Evolutionary conservation across 2,113 vertebrate species (phyloP), one percentile per base, ranked within the genome.

Genomic region (Neofelis nebulosa): DNA sequence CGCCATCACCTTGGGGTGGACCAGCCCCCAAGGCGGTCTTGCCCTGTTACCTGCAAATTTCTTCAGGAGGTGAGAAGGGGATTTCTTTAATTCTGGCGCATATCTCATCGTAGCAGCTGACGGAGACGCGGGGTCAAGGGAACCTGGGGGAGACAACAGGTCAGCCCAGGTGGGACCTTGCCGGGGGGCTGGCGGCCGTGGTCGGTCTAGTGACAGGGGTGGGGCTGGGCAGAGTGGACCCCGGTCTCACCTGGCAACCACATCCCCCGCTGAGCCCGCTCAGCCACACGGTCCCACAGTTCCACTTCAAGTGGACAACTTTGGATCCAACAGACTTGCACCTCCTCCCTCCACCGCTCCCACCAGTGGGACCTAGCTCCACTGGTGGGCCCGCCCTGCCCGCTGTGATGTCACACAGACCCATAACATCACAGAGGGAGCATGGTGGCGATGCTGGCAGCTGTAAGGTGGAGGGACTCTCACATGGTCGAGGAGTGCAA

Each of bases 381-480:
- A 45, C 7, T 45, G 45, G 45, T 45, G 45, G 45, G 45, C 41
- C 33, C 6, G 1, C 48, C 41, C 15, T 18, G 4, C n/a, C 23
- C 0, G 3, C 91, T 88, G 52, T 98, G 97, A 97, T 21, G 55
- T 98, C 98, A 98, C 89, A 83, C 36, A 36, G 84, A 79, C 36
- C 65, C 4, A 0, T 36, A 45, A 89, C n/a, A 10, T 96, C 95
- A 92, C 61, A 61, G 48, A 82, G 66, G 41, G 78, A 41, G 1
- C 78, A 41, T 27, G 16, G 29, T 18, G 8, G n/a, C 5, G n/a
- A 41, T 5, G 4, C 48, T 33, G 65, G 45, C 45, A 19, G 13
- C 65, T 82, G 36, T 7, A 81, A 15, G 52, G 52, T 7, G 27
- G 21, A 13, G 4, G 38, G 4, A 27, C 1, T 4, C 21, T 41